Evolutionary conservation across 2,888 invertebrate species (phyloP).

Genomic region (Gastrophysa polygoni): DNA sequence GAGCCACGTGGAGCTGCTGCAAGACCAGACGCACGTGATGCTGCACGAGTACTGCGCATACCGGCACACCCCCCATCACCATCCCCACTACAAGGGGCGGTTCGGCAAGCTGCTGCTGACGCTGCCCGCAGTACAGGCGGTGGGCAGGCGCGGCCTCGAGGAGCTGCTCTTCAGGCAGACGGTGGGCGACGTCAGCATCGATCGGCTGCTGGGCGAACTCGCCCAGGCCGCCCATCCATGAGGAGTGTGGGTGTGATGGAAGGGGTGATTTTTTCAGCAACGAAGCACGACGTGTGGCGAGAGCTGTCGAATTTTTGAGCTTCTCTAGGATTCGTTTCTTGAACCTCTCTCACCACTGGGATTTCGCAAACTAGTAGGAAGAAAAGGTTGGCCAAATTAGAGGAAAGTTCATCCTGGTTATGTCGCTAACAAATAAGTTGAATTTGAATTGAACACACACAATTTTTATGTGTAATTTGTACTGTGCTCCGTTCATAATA

Average conservation of each 20-base stretch:
- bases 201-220: slow-evolving; percentile 72
- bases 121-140: slow-evolving; percentile 66
- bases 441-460: too few species aligned
- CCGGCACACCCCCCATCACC: slow-evolving; percentile 40
- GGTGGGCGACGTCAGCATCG: slow-evolving; percentile 75
- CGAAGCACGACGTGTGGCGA: too few species aligned
- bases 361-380: too few species aligned
- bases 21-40: slow-evolving; percentile 81
- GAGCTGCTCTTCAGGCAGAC: slow-evolving; percentile 81
- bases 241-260: background rate
- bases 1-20: slow-evolving; percentile 69
- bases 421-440: too few species aligned
- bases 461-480: too few species aligned
- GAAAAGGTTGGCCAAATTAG: too few species aligned
- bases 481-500: too few species aligned
- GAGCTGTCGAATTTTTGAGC: too few species aligned
- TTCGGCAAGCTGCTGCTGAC: slow-evolving; percentile 77
- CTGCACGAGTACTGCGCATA: slow-evolving; percentile 73
- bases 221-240: slow-evolving; percentile 53
- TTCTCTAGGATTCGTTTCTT: too few species aligned
- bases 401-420: too few species aligned
- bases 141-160: slow-evolving; percentile 58
- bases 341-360: too few species aligned
- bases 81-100: slow-evolving; percentile 62
- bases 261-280: too few species aligned